Conservation (phyloP, 2,797 vertebrate genomes). For the Macropus fuliginosus region DNA sequence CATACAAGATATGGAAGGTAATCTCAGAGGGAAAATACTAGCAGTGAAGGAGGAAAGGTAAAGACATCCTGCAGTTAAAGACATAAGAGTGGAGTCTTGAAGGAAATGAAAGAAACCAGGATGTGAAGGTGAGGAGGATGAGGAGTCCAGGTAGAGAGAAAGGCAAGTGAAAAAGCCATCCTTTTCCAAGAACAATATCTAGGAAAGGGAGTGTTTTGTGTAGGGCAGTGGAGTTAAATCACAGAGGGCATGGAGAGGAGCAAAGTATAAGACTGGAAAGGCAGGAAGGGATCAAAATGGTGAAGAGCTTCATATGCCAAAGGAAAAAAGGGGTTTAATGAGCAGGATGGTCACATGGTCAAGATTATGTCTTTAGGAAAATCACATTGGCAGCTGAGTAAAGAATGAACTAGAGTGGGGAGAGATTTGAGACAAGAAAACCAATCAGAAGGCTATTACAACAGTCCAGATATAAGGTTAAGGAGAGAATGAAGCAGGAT, state of each 20-base stretch:
- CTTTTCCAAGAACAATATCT: not conserved
- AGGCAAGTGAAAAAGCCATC: not conserved
- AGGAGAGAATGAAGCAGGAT: not conserved
- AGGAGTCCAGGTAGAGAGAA: not conserved
- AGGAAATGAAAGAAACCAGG: not conserved
- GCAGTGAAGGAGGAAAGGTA: not conserved
- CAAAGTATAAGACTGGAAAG: not conserved
- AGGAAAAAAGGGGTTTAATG: not conserved
- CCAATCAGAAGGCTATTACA: not conserved
- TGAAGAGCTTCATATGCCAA: not conserved
- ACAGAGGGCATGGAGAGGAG: not conserved
- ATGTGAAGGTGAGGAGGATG: not conserved
- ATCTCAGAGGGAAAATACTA: not conserved
- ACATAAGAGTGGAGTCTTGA: not conserved
- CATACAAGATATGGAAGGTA: not conserved
- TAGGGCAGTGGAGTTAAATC: not conserved
- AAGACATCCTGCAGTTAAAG: not conserved
- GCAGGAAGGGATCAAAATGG: not conserved
- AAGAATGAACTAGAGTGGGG: not conserved
- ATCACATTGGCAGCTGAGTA: not conserved
- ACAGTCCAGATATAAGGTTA: not conserved
- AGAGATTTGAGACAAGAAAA: not conserved
- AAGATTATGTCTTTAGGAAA: not conserved
- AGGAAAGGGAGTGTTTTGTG: not conserved
- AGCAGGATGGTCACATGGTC: not conserved